phyloP scores from a whole-genome alignment of 2,888 invertebrate genomes.

The Cyclophora punctaria region DNA sequence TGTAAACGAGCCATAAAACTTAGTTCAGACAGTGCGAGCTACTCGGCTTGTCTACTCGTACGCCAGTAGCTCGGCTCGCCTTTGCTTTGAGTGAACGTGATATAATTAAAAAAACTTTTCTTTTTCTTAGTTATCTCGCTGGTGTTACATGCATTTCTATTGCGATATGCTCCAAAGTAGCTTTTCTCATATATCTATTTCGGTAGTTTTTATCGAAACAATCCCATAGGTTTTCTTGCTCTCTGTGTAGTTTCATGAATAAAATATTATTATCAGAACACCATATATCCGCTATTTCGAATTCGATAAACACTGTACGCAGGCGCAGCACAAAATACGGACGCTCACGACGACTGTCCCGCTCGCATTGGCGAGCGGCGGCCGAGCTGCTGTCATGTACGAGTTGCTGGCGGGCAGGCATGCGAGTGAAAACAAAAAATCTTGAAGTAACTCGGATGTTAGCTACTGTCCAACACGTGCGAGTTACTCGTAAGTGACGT shows the following conservation, averaged over 20 bases:
- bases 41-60: conserved; percentile 19
- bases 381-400: conserved; percentile 17
- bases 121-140: neutral
- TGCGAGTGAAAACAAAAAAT: conserved; percentile 11
- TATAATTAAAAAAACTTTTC: conserved; percentile 9
- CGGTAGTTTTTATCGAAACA: conserved; percentile 17
- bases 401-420: conserved; percentile 16
- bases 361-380: conserved; percentile 17
- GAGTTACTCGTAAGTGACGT: conserved; percentile 13
- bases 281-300: conserved; percentile 7
- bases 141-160: conserved; percentile 2
- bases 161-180: conserved; percentile 1
- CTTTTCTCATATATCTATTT: conserved; percentile 16
- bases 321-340: conserved; percentile 9
- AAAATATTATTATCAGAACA: conserved; percentile 17
- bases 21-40: conserved; percentile 14
- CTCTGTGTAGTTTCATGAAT: conserved; percentile 16
- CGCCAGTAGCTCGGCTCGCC: conserved; percentile 20
- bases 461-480: conserved; percentile 15
- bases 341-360: conserved; percentile 3
- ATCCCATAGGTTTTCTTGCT: conserved; percentile 17
- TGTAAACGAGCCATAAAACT: too few relatives aligned
- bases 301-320: conserved; percentile 13
- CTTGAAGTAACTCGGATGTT: conserved; percentile 11
- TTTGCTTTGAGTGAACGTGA: conserved; percentile 13